Evolutionary conservation across 2,113 vertebrate genomes (phyloP), one percentile per base, ranked within the genome.

Genomic region (Pterocles gutturalis): DNA sequence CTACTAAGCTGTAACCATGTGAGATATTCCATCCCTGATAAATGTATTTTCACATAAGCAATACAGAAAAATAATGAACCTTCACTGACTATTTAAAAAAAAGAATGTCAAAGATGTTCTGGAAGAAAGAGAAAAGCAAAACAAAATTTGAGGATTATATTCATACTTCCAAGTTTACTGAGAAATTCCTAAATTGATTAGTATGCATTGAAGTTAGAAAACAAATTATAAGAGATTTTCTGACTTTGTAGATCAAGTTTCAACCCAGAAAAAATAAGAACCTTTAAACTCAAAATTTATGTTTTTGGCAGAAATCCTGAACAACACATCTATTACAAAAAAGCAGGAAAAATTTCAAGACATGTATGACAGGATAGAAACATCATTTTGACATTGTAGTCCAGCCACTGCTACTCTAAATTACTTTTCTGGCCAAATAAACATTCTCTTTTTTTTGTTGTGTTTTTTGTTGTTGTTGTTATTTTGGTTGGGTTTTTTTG

Each of bases 371-470:
- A 57, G 28, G 8, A 91, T 81, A 66, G 5, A 60, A 72, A 31
- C 2, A 29, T 20, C 6, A 69, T 64, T 92, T 76, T 67, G 15
- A n/a, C 22, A 46, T 7, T 77, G 20, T 1, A 2, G 26, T 48
- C 41, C 24, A 67, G 20, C 13, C 36, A 69, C 26, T 60, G 36
- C 13, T 38, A 57, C 6, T 65, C 15, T 66, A 36, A 84, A 84
- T 13, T 46, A 45, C 10, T 66, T 21, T 53, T 80, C 20, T 81
- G 19, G 34, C 7, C 83, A 87, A 83, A 91, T 9, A 48, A 81
- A 26, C 5, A 48, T 4, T 7, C 2, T 5, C 1, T 12, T 5
- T n/a, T 18, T 67, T 5, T 36, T 8, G 9, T 38, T 38, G 38
- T 38, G 5, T 41, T 12, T 41, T 41, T 41, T 41, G 9, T 41